Evolutionary conservation across 2,888 invertebrate genomes (phyloP).

Genomic region (Dioctria rufipes): DNA sequence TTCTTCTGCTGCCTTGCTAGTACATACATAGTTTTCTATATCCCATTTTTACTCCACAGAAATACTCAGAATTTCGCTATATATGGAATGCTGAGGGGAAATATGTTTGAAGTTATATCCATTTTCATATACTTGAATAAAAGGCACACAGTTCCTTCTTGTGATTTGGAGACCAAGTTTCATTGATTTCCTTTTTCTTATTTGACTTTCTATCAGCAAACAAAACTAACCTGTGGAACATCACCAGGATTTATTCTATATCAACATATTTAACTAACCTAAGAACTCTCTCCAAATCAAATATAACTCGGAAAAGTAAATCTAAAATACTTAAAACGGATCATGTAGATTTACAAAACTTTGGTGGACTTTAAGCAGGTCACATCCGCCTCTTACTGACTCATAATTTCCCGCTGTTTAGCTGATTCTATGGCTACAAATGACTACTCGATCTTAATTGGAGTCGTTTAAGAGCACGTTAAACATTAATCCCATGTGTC

Average conservation of each 20-base stretch:
- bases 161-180: no score
- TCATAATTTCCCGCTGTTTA: conserved; percentile 32
- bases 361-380: conserved; percentile 24
- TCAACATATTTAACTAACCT: no score
- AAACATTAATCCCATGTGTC: conserved; percentile 54
- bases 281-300: no score
- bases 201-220: no score
- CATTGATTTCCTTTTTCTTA: no score
- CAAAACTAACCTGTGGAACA: no score
- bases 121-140: no score
- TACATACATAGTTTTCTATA: conserved; percentile 23
- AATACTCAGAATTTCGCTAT: conserved; percentile 8
- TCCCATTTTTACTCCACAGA: conserved; percentile 26
- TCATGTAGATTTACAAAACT: neutral
- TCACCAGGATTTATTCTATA: no score
- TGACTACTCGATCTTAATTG: conserved; percentile 53
- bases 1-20: conserved; percentile 32
- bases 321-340: no score
- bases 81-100: neutral
- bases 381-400: conserved; percentile 9
- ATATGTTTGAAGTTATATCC: neutral
- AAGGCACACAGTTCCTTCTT: no score
- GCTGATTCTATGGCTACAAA: conserved; percentile 35
- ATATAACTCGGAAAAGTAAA: no score
- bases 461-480: conserved; percentile 50